These are phyloP conservation scores for Drosophila trichaetosa DNA, from an alignment of 2,888 invertebrate genomes.

Conservation along the genomic window DNA sequence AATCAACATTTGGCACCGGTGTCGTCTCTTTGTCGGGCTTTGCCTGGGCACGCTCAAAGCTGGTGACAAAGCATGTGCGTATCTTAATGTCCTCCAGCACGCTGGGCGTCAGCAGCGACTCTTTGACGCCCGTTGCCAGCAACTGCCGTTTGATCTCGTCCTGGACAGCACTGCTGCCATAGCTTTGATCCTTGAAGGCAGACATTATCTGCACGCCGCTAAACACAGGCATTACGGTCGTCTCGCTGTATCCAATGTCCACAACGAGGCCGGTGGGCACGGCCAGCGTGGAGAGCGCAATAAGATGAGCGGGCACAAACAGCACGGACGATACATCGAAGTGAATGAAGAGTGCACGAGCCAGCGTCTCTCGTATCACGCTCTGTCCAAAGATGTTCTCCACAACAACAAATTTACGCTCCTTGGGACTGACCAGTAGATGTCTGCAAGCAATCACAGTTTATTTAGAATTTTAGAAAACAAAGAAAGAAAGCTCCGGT, in stretches of 20 bases:
- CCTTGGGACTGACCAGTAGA: constrained; percentile 96
- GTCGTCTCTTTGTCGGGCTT: constrained; percentile 84
- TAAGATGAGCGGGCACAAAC: constrained; percentile 94
- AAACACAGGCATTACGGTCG: constrained; percentile 92
- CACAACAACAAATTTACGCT: constrained; percentile 94
- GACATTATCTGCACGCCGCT: constrained; percentile 94
- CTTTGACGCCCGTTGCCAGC: constrained; percentile 85
- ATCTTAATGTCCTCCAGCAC: constrained; percentile 92
- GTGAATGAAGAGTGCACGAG: constrained; percentile 95
- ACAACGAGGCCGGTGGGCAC: constrained; percentile 93
- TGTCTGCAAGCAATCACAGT: constrained; percentile 86
- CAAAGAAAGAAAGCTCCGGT: background rate
- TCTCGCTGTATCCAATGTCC: constrained; percentile 95
- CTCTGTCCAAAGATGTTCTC: constrained; percentile 95
- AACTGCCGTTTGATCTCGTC: constrained; percentile 87
- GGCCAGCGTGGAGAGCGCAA: constrained; percentile 93
- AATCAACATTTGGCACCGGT: constrained; percentile 87
- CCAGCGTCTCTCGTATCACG: constrained; percentile 93
- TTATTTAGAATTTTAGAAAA: background rate
- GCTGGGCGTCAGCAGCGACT: constrained; percentile 85
- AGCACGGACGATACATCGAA: constrained; percentile 94
- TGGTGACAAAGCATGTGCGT: constrained; percentile 95
- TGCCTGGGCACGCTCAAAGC: constrained; percentile 88
- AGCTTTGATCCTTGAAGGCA: constrained; percentile 92
- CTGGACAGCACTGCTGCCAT: constrained; percentile 91